Evolutionary conservation across 2,113 vertebrate species (phyloP), one percentile per base, ranked within the genome.

Genomic region (Eonycteris spelaea): DNA sequence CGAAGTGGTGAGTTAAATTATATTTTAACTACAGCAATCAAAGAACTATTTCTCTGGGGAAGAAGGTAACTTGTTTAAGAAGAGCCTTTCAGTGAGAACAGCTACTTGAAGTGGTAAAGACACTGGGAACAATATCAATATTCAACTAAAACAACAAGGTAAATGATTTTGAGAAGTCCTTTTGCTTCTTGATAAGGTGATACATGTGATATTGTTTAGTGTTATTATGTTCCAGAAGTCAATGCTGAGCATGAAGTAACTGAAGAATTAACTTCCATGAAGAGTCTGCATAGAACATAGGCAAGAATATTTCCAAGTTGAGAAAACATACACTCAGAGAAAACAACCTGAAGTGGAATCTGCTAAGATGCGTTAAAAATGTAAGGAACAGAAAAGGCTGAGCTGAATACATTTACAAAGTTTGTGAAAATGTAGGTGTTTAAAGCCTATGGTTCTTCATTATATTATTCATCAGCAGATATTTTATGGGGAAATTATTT

Each of bases 311-410:
- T 94, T 92, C 53, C 53, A 35, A 92, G 43, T 14, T 90, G 38
- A 94, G 43, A 86, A 95, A 77, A 94, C 12, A 51, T 15, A 48
- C 87, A 71, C 67, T 75, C 78, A 89, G 28, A 51, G 48, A 51
- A 51, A 70, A 91, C 38, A 94, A 87, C 33, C 71, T 96, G 38
- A 95, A 94, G 67, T 61, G 13, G 89, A 91, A 90, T 75, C 89
- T 61, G 22, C 38, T 86, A 93, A 92, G 67, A 94, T 67, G 16
- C 75, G 15, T 89, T 73, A 93, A 30, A 85, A 48, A 80, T 1
- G 40, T n/a, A 14, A 71, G 10, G 5, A 71, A 75, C 0, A 93
- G 35, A 75, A 88, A 67, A 87, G 77, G n/a, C 38, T 78, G 57
- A 75, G 18, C 3, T 93, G 40, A 96, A 61, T 19, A 59, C 87